Evolutionary conservation across 2,888 invertebrate species (phyloP).

Genomic region (Cephus runcator): DNA sequence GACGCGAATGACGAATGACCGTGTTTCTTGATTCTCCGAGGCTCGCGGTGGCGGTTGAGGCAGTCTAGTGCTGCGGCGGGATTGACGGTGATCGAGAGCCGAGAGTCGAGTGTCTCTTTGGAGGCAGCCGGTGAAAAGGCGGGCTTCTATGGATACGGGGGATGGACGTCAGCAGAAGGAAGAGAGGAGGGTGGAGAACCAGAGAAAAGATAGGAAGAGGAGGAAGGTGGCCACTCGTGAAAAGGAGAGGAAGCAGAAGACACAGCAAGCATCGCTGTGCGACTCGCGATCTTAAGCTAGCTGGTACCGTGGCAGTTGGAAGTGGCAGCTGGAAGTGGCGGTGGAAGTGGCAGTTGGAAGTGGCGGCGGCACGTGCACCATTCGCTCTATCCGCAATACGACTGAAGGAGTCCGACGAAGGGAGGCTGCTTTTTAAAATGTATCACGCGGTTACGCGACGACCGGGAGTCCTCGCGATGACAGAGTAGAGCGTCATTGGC

Average conservation of each 20-base stretch:
- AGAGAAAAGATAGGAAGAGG: background rate
- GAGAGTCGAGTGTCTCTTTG: too few species aligned
- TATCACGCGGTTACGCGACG: constrained; percentile 27
- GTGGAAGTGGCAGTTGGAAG: constrained; percentile 26
- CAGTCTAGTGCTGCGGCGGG: too few species aligned
- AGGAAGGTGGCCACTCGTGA: background rate
- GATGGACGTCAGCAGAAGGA: background rate
- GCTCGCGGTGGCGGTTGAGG: too few species aligned
- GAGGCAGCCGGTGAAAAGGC: too few species aligned
- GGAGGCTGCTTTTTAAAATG: constrained; percentile 30
- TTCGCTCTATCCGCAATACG: too few species aligned
- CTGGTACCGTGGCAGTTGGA: background rate
- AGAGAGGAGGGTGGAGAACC: background rate
- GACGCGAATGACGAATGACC: too few species aligned
- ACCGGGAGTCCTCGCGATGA: constrained; percentile 18
- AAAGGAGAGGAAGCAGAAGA: background rate
- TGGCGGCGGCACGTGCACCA: background rate
- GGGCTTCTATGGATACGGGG: background rate
- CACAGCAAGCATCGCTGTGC: too few species aligned
- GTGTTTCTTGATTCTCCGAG: background rate
- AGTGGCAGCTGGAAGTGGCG: background rate
- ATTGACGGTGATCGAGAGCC: too few species aligned
- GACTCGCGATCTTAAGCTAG: too few species aligned
- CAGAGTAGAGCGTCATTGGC: constrained; percentile 11
- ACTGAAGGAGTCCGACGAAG: constrained; percentile 3